These are phyloP conservation scores for Hydropsyche tenuis DNA, from an alignment of 1,140 invertebrate genomes.

Conservation along the genomic window DNA sequence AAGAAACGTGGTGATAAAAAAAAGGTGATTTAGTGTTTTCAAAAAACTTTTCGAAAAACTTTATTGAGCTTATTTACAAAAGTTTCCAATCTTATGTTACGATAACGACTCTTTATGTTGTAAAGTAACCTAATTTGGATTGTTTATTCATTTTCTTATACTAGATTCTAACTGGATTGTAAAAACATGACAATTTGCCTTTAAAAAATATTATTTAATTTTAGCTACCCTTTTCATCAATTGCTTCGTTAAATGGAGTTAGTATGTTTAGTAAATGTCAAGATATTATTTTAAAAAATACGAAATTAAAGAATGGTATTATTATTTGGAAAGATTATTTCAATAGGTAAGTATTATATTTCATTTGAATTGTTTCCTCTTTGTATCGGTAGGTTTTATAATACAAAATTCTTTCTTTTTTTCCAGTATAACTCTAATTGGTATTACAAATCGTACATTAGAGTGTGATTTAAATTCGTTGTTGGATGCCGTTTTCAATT, in stretches of 20 bases:
- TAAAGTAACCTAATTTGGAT: too few species aligned
- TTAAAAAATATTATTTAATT: conserved; percentile 51
- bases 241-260: conserved; percentile 75
- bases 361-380: conserved; percentile 22
- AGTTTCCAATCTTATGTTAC: too few species aligned
- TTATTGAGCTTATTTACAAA: too few species aligned
- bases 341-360: conserved; percentile 57
- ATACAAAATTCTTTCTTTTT: conserved; percentile 48
- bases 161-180: neutral
- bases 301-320: conserved; percentile 67
- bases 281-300: conserved; percentile 65
- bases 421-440: conserved; percentile 70
- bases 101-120: too few species aligned
- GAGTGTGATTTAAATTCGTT: conserved; percentile 69
- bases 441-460: conserved; percentile 69
- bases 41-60: too few species aligned
- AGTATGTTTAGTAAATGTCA: conserved; percentile 74
- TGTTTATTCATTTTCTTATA: too few species aligned
- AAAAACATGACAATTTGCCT: neutral
- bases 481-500: conserved; percentile 74
- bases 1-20: conserved; percentile 72
- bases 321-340: conserved; percentile 74
- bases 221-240: conserved; percentile 72
- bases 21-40: conserved; percentile 57
- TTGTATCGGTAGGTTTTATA: conserved; percentile 15